These are phyloP conservation scores for Drosophila kohkoa DNA, from an alignment of 1,140 invertebrate genomes.

Conservation along the genomic window DNA sequence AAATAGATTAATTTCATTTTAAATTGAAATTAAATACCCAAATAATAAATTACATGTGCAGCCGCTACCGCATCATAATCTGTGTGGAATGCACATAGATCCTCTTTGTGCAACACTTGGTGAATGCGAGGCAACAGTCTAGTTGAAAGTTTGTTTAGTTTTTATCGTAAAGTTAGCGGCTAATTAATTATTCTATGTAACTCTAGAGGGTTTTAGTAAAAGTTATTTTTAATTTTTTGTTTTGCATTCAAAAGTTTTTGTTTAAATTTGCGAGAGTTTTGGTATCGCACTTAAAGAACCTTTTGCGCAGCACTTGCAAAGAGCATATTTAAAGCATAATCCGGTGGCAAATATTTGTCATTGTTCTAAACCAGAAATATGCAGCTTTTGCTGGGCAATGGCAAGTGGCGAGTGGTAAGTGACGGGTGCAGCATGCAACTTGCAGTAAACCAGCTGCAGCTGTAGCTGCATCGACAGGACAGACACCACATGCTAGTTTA, in stretches of 20 bases:
- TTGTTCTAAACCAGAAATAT: conserved; percentile 48
- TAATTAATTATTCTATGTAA: conserved; percentile 9
- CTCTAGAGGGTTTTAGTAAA: conserved; percentile 7
- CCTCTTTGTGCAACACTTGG: background rate
- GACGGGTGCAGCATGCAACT: background rate
- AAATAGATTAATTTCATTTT: no score
- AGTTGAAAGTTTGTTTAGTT: background rate
- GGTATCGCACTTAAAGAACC: background rate
- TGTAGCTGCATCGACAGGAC: background rate
- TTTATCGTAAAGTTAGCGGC: background rate
- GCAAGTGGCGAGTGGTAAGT: background rate
- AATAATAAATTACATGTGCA: no score
- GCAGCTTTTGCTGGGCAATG: conserved; percentile 24
- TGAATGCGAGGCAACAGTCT: background rate
- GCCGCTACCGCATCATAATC: no score
- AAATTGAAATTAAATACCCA: no score
- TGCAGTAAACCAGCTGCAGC: background rate
- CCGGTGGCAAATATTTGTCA: conserved; percentile 39
- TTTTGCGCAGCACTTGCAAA: background rate
- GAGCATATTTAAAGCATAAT: conserved; percentile 31
- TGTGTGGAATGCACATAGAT: background rate
- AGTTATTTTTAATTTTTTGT: conserved; percentile 5
- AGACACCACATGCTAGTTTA: conserved; percentile 44
- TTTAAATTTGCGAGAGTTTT: background rate
- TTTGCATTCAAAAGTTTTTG: background rate